phyloP scores from a whole-genome alignment of 1,140 invertebrate genomes.

The Samia ricini region DNA sequence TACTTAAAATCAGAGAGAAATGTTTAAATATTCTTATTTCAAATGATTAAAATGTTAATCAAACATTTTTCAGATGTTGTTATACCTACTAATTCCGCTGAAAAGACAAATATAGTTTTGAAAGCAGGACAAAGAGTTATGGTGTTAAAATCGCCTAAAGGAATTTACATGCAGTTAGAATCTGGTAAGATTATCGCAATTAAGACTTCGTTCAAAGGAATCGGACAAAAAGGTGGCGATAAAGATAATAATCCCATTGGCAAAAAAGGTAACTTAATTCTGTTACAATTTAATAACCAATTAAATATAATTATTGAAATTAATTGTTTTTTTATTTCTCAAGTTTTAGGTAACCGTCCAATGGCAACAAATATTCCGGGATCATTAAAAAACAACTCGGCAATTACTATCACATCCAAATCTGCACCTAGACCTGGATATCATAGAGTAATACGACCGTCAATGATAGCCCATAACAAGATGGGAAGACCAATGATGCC shows the following conservation, averaged over 20 bases:
- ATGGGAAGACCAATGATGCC: slow-evolving; percentile 51
- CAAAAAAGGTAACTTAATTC: slow-evolving; percentile 61
- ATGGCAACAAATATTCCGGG: slow-evolving; percentile 78
- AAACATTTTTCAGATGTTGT: slow-evolving; percentile 86
- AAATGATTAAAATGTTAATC: too few relatives aligned
- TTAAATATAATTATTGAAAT: background rate
- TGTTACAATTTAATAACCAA: background rate
- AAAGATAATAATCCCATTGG: slow-evolving; percentile 73
- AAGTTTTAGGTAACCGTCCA: slow-evolving; percentile 70
- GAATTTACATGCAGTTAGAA: slow-evolving; percentile 96
- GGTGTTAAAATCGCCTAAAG: slow-evolving; percentile 95
- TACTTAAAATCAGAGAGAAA: too few relatives aligned
- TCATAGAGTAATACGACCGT: slow-evolving; percentile 58
- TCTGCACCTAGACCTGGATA: slow-evolving; percentile 58
- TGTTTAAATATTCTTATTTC: too few relatives aligned
- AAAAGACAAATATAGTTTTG: slow-evolving; percentile 90
- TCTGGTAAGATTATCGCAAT: slow-evolving; percentile 99
- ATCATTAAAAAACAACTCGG: slow-evolving; percentile 82
- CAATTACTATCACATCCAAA: slow-evolving; percentile 83
- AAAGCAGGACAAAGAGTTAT: slow-evolving; percentile 96
- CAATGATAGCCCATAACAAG: slow-evolving; percentile 54
- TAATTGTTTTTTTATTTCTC: slow-evolving; percentile 17
- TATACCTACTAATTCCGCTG: slow-evolving; percentile 94
- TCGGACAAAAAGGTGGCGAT: slow-evolving; percentile 81
- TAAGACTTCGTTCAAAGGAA: slow-evolving; percentile 84